Base-by-base conservation (phyloP, 2,113 vertebrate genomes). In the Formicarius rufipectus region DNA sequence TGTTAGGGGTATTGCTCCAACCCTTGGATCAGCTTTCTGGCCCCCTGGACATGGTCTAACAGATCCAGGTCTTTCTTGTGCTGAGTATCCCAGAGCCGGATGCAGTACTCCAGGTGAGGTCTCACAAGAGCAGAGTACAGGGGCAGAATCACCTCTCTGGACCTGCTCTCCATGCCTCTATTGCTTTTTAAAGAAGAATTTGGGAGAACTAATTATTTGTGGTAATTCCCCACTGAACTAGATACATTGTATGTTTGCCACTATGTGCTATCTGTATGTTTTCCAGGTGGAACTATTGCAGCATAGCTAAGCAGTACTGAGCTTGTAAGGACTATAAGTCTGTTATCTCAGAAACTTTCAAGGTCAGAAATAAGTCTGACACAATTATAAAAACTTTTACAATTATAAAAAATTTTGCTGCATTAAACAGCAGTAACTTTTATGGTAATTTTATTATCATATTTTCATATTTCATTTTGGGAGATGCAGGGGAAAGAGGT, bases 371-470 rank as follows among this genome's bases (percentile, higher is more conserved):
- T 73, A 40, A 42, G 17, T 85, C 7, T 60, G 37, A 35, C 14
- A 72, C 27, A 85, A 23, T 69, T 66, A 52, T 69, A 17, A 90
- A 93, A 40, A 35, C 14, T 88, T 88, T 60, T 50, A 72, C 27
- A 85, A 23, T 69, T 66, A 52, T 69, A 17, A 90, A 93, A 85
- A 73, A 83, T 9, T 49, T 18, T 63, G 37, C 25, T 69, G n/a
- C 40, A 56, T 79, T 91, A 87, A 37, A 85, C 40, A 85, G 33
- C 40, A 37, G 25, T 68, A 87, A 81, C 27, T 73, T 91, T 93
- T 85, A 60, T 68, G 37, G 25, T 72, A 4, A 2, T 78, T 82
- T 27, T 55, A 83, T 87, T 82, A 88, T 28, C 23, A 73, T 76
- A 69, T 8, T 62, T 90, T 78, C 24, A 25, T 85, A 56, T 68